These are phyloP conservation scores for Pituophis catenifer DNA, from an alignment of 2,113 vertebrate species.

Conservation along the genomic window DNA sequence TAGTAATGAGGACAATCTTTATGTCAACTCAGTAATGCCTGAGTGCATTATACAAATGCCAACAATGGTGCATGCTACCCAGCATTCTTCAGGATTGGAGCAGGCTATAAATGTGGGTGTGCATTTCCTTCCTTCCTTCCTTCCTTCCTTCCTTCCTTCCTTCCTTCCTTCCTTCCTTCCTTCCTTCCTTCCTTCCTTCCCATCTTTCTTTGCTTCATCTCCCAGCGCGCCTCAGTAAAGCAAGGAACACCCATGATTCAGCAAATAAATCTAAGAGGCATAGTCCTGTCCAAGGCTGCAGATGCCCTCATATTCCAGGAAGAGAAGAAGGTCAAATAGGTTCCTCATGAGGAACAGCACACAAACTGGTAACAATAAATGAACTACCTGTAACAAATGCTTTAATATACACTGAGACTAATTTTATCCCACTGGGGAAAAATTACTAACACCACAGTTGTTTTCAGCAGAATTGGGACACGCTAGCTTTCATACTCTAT, in stretches of 20 bases:
- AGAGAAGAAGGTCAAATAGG: background rate
- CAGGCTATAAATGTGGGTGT: background rate
- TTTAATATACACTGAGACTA: background rate
- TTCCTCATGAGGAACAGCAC: background rate
- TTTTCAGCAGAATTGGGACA: background rate
- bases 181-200: background rate
- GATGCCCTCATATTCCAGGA: background rate
- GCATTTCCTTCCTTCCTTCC: background rate
- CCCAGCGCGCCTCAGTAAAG: background rate
- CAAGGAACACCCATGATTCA: background rate
- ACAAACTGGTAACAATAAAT: background rate
- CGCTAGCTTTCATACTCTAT: background rate
- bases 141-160: background rate
- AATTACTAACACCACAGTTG: background rate
- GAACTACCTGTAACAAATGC: background rate
- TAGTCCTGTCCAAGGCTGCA: background rate
- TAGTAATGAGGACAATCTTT: background rate
- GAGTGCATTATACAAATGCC: background rate
- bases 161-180: background rate
- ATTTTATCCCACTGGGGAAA: background rate
- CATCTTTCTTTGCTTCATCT: background rate
- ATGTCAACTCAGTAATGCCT: background rate
- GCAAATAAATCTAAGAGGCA: background rate
- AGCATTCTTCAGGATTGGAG: background rate
- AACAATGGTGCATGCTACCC: background rate